A percentile compares a stretch with the other conserved stretches of the same genome.
Conservation (phyloP, 2,113 vertebrate genomes). For the human (Homo sapiens) region GRCh38 chrX:77401001-77401500, state of each 20-base stretch:
- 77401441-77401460: conserved; percentile 17
- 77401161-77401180: neutral
- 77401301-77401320: neutral
- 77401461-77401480: neutral
- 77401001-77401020: neutral
- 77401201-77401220: neutral
- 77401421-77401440: neutral
- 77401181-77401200: conserved; percentile 41
- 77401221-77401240: conserved; percentile 11
- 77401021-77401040: neutral
- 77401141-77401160: conserved; percentile 7
- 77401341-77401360: neutral
- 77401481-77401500: neutral
- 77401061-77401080: neutral
- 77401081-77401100: neutral
- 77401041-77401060: conserved; percentile 5
- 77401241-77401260: conserved; percentile 21
- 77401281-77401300: neutral
- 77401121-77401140: neutral
- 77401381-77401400: neutral
- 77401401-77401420: neutral
- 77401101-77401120: conserved; percentile 28
- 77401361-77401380: conserved; percentile 1
- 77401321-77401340: neutral
- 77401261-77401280: neutral